phyloP scores from a whole-genome alignment of 1,140 invertebrate species.

The Drosophila burlai region DNA sequence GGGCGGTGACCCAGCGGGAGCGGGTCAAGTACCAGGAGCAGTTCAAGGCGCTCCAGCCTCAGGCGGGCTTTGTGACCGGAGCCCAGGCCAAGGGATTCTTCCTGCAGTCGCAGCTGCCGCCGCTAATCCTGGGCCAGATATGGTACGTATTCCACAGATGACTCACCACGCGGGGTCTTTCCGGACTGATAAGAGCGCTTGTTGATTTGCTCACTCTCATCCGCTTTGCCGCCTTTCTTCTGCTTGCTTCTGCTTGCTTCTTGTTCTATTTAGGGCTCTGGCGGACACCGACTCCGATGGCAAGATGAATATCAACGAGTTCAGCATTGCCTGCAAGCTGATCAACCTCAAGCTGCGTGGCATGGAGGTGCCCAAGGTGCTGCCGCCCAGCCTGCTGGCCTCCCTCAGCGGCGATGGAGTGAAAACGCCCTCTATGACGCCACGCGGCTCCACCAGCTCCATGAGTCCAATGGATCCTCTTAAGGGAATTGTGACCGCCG shows the following conservation, averaged over 20 bases:
- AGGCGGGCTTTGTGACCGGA: constrained; percentile 95
- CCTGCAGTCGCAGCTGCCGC: constrained; percentile 95
- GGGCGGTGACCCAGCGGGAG: constrained; percentile 95
- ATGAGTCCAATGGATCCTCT: constrained; percentile 79
- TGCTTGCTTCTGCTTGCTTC: constrained; percentile 1
- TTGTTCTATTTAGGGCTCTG: constrained; percentile 89
- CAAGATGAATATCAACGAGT: constrained; percentile 98
- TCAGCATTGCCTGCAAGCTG: constrained; percentile 98
- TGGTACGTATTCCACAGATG: constrained; percentile 91
- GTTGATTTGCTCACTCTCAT: constrained; percentile 19
- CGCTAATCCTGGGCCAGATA: constrained; percentile 95
- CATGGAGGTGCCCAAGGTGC: constrained; percentile 93
- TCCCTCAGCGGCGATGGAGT: constrained; percentile 87
- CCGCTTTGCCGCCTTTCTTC: not conserved
- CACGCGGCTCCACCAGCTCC: constrained; percentile 72
- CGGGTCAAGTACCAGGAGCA: constrained; percentile 95
- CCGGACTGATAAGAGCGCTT: constrained; percentile 31
- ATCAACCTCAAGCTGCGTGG: constrained; percentile 97
- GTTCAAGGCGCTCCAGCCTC: constrained; percentile 94
- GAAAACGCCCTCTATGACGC: constrained; percentile 76
- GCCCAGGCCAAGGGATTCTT: constrained; percentile 98
- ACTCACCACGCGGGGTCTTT: constrained; percentile 69
- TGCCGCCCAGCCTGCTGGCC: constrained; percentile 91
- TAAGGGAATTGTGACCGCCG: constrained; percentile 54
- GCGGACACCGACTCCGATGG: constrained; percentile 99